These are phyloP conservation scores for Andrena bucephala DNA, from an alignment of 2,888 invertebrate species.

Conservation along the genomic window DNA sequence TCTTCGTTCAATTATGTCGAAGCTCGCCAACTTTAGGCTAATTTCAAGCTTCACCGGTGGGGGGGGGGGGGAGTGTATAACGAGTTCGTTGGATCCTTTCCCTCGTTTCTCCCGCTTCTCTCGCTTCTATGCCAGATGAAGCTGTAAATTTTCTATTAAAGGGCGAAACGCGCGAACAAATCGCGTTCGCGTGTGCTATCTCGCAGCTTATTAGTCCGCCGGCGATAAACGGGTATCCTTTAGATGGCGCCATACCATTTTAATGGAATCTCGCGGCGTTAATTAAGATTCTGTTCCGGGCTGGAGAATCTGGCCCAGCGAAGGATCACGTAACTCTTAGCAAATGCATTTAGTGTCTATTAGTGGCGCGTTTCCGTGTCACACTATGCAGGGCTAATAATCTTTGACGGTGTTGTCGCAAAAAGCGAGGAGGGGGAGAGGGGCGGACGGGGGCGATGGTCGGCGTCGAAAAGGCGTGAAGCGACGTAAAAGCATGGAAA, in stretches of 20 bases:
- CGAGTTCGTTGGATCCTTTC: slow-evolving; percentile 10
- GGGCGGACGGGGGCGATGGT: background rate
- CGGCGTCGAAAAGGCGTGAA: slow-evolving; percentile 50
- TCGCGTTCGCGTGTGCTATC: slow-evolving; percentile 28
- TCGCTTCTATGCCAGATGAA: background rate
- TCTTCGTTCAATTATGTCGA: background rate
- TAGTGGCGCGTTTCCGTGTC: slow-evolving; percentile 60
- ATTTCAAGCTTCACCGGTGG: background rate
- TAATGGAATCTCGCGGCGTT: slow-evolving; percentile 66
- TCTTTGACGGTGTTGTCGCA: slow-evolving; percentile 42
- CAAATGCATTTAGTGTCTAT: slow-evolving; percentile 70
- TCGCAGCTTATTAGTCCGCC: slow-evolving; percentile 58
- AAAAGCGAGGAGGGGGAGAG: slow-evolving; percentile 39
- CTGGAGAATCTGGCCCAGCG: slow-evolving; percentile 52
- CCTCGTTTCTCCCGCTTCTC: background rate
- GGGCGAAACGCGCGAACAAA: slow-evolving; percentile 33
- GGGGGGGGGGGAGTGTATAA: background rate
- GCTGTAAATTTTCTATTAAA: slow-evolving; percentile 44
- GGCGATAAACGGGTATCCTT: slow-evolving; percentile 64
- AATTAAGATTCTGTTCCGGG: slow-evolving; percentile 66
- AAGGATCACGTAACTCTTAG: slow-evolving; percentile 67
- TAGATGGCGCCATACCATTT: slow-evolving; percentile 60
- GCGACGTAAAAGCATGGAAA: slow-evolving; percentile 63
- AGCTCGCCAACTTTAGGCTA: background rate
- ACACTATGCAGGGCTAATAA: slow-evolving; percentile 48